A percentile compares a stretch with the other conserved stretches of the same genome.
Conservation (phyloP, 2,797 vertebrate genomes). For the Xenentodon cancila region DNA sequence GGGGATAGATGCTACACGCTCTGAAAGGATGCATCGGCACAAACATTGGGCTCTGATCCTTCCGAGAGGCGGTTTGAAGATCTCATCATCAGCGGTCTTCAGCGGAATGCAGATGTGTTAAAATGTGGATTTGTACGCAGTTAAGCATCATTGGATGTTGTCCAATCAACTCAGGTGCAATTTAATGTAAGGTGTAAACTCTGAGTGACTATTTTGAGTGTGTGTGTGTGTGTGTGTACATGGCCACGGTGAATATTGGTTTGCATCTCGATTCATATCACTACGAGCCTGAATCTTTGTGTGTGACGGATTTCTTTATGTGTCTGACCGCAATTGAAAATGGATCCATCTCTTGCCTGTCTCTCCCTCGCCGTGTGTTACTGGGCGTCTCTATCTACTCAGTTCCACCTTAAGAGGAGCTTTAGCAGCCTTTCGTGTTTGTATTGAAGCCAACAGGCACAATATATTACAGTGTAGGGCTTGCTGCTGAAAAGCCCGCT, state of each 20-base stretch:
- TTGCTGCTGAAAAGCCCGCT: constrained; percentile 88
- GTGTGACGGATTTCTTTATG: constrained; percentile 78
- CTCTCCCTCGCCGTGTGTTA: constrained; percentile 31
- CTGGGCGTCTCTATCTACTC: constrained; percentile 66
- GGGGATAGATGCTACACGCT: neutral
- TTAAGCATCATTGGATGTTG: constrained; percentile 40
- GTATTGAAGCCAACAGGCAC: constrained; percentile 90
- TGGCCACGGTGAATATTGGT: constrained; percentile 50
- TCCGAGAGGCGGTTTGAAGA: neutral
- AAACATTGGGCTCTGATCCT: neutral
- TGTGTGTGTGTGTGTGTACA: constrained; percentile 25
- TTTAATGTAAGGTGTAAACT: constrained; percentile 54
- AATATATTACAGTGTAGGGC: constrained; percentile 88
- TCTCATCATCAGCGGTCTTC: neutral
- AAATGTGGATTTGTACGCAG: constrained; percentile 44
- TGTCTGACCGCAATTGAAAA: constrained; percentile 77
- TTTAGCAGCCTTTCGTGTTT: constrained; percentile 86
- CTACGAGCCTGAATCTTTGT: constrained; percentile 70
- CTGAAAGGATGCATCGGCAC: neutral
- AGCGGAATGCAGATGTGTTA: constrained; percentile 20
- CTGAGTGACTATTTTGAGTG: constrained; percentile 27
- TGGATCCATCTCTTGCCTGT: constrained; percentile 63
- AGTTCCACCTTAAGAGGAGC: constrained; percentile 90
- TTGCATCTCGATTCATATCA: constrained; percentile 69
- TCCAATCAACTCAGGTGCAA: constrained; percentile 26